A percentile compares a stretch with the other conserved stretches of the same genome.
Evolutionary conservation across 2,888 invertebrate genomes (phyloP).

Genomic region (Lepas anatifera): DNA sequence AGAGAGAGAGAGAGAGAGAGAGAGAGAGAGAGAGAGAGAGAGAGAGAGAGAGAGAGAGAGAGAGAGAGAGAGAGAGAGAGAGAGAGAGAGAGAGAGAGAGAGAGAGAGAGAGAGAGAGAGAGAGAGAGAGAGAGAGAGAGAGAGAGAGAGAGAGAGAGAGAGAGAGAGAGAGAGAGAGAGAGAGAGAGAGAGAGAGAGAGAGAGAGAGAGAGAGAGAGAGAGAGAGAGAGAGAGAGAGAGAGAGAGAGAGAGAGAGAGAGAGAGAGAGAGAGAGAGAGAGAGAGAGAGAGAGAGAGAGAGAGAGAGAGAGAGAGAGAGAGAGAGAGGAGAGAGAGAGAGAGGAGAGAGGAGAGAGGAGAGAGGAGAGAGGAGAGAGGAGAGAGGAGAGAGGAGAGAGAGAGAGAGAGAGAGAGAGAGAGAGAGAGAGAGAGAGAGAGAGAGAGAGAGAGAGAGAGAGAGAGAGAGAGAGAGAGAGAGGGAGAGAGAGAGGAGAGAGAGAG

Average conservation of each 20-base stretch:
- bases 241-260: not conserved
- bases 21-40: constrained; percentile 12
- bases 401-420: too few relatives aligned
- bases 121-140: not conserved
- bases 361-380: too few relatives aligned
- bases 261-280: not conserved
- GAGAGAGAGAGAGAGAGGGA: too few relatives aligned
- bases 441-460: too few relatives aligned
- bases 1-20: not conserved
- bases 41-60: constrained; percentile 12
- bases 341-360: too few relatives aligned
- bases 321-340: not conserved
- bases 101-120: constrained; percentile 5
- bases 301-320: not conserved
- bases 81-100: not conserved
- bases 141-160: not conserved
- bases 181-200: not conserved
- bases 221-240: not conserved
- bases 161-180: constrained; percentile 4
- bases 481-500: too few relatives aligned
- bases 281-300: constrained; percentile 9
- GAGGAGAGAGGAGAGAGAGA: too few relatives aligned
- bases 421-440: too few relatives aligned
- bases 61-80: constrained; percentile 16
- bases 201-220: constrained; percentile 6